phyloP scores from a whole-genome alignment of 2,888 invertebrate genomes.

The Nesidiocoris tenuis region DNA sequence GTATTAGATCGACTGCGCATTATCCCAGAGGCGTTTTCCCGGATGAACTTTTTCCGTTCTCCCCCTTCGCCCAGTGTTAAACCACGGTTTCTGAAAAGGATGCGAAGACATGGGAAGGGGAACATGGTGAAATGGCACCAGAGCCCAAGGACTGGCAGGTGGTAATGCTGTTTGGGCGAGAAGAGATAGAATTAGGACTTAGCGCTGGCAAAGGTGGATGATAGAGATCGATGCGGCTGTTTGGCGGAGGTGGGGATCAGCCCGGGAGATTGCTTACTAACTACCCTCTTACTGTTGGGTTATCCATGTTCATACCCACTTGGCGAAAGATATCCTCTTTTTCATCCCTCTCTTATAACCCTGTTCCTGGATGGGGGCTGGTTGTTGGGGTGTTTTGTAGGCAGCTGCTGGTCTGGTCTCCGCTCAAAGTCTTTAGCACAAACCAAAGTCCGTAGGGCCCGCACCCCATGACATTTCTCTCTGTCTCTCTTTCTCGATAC shows the following conservation, averaged over 20 bases:
- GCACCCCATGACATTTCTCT: too few species aligned
- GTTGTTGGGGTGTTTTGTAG: neutral
- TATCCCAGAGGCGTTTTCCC: too few species aligned
- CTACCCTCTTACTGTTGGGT: conserved; percentile 31
- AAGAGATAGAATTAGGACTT: conserved; percentile 33
- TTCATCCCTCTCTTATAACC: conserved; percentile 5
- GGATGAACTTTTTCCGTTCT: too few species aligned
- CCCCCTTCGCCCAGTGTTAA: too few species aligned
- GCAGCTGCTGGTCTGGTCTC: neutral
- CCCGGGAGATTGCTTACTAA: conserved; percentile 36
- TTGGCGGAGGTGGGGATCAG: conserved; percentile 29
- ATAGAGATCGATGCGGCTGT: conserved; percentile 34
- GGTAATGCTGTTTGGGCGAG: neutral
- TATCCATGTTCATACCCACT: conserved; percentile 35
- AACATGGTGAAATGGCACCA: neutral
- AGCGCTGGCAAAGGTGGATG: conserved; percentile 12
- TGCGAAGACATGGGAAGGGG: too few species aligned
- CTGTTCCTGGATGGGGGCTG: neutral
- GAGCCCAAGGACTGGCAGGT: neutral
- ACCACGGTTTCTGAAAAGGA: too few species aligned
- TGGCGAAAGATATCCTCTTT: conserved; percentile 26
- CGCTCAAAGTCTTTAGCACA: neutral
- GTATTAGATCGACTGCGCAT: too few species aligned
- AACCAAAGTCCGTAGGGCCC: too few species aligned
- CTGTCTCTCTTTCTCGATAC: too few species aligned